Evolutionary conservation across 1,140 invertebrate genomes (phyloP), one percentile per base, ranked within the genome.

Genomic region (Bombus confusus): DNA sequence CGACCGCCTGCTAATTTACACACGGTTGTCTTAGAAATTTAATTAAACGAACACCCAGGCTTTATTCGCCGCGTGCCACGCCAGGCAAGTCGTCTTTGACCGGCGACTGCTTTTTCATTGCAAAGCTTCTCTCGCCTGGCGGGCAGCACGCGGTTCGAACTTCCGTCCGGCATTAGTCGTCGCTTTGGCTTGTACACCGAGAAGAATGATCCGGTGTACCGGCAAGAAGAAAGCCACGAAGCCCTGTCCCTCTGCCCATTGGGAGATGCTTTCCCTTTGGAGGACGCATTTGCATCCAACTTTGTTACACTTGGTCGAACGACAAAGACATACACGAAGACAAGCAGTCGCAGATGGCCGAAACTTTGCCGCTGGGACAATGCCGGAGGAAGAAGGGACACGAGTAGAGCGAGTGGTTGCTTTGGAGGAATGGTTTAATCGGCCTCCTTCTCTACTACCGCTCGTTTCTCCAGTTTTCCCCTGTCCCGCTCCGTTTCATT

Each of bases 231-330:
- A 73, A 80, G 76, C 68, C 76, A 47, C 76, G 76, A 62, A 77
- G 43, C 81, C 39, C 18, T 0, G 13, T 22, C 64, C 64, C 64
- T 13, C n/a, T 18, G 15, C 25, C 47, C 62, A 34, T 78, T 78
- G 64, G 47, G 52, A 52, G 39, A 80, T 25, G 83, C 68, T 39
- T 73, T 72, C 80, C 83, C 83, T 85, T 85, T 85, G 83, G 39
- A 37, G 13, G 57, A 10, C 62, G n/a, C 74, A 81, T 88, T 89
- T 89, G 79, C 87, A 83, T 86, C 83, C 52, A 86, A 88, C 88
- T 86, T 86, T 64, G 83, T 79, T 76, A 78, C 72, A 75, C 52
- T 73, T 80, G 71, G 68, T 71, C 80, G 71, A 76, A 82, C 72
- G 80, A 76, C 85, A 86, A 86, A 86, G 85, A 83, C 85, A 62